Evolutionary conservation across 1,140 invertebrate species (phyloP), one percentile per base, ranked within the genome.

Genomic region (Pseudomyrmex pallidus): DNA sequence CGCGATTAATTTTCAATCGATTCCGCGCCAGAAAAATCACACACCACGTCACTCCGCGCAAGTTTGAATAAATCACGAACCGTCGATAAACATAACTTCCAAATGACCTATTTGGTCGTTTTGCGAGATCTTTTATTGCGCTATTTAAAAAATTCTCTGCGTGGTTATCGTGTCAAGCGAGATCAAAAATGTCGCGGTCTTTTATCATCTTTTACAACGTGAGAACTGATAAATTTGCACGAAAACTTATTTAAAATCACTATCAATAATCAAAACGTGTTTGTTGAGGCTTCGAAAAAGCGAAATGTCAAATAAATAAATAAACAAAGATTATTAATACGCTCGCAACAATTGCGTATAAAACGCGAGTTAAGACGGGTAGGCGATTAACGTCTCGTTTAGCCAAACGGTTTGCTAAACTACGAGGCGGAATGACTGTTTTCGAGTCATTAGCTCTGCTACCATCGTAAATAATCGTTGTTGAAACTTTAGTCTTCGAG

Each of bases 61-160:
- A 8, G 8, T 70, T 56, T 56, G 22, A 54, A 72, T 56, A 72
- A 72, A 17, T 70, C 25, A 70, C 12, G n/a, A 56, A 56, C 17
- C 68, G 5, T 15, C 67, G 22, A 70, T 70, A 35, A 35, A 35
- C 35, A 70, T 70, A 70, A 70, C 20, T 48, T 48, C 48, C 20
- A n/a, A 22, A 54, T 54, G 48, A 70, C 67, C 67, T 25, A 70
- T 35, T 66, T 70, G 17, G 20, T n/a, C 59, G 25, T 52, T 52
- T 68, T 67, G 5, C 9, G 10, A 25, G 8, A 13, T 25, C 66
- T 68, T 54, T 22, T 52, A 68, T 1, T n/a, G 2, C 12, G 52
- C 5, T 20, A 68, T 52, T n/a, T 9, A 20, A 46, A 5, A 17
- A 12, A 64, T 15, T 17, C 9, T 9, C 0, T 17, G 17, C 50